A percentile compares a stretch with the other conserved stretches of the same genome.
These are phyloP conservation scores for Haliclona indistincta DNA, from an alignment of 37 sponge, comb jelly and placozoan species.

Conservation along the genomic window DNA sequence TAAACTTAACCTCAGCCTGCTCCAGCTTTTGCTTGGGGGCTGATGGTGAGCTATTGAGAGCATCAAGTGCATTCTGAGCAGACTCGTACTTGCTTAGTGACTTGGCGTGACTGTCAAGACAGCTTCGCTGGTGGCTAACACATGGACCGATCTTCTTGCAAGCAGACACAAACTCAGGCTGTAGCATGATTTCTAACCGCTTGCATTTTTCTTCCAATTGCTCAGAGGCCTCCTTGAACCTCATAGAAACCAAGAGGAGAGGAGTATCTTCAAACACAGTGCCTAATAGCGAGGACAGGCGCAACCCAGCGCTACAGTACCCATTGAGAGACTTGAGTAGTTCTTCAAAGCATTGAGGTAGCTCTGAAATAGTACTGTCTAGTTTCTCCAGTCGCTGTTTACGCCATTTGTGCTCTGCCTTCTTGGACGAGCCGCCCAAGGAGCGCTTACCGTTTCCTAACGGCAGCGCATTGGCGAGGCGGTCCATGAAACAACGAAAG, in stretches of 20 bases:
- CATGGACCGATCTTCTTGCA: constrained; percentile 51
- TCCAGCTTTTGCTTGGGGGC: constrained; percentile 44
- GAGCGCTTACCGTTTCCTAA: neutral
- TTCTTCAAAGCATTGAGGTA: constrained; percentile 37
- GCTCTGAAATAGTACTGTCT: constrained; percentile 52
- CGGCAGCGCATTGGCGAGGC: too few relatives aligned
- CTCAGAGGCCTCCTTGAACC: constrained; percentile 60
- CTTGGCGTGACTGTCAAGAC: constrained; percentile 60
- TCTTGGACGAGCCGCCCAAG: neutral
- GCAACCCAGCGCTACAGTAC: constrained; percentile 30
- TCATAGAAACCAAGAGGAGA: constrained; percentile 33
- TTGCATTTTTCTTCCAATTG: constrained; percentile 37
- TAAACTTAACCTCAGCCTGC: constrained; percentile 58
- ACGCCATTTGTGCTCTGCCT: constrained; percentile 17
- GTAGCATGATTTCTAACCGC: constrained; percentile 17
- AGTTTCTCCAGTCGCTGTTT: constrained; percentile 37
- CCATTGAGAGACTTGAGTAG: constrained; percentile 35
- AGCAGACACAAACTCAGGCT: constrained; percentile 39
- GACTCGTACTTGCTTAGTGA: constrained; percentile 45
- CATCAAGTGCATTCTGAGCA: constrained; percentile 32
- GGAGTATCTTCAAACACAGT: constrained; percentile 67
- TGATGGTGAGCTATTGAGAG: neutral
- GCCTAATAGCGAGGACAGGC: constrained; percentile 53
- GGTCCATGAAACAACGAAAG: too few relatives aligned
- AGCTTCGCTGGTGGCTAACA: constrained; percentile 38